Evolutionary conservation across 2,797 vertebrate species (phyloP).

Genomic region (Limosa lapponica): DNA sequence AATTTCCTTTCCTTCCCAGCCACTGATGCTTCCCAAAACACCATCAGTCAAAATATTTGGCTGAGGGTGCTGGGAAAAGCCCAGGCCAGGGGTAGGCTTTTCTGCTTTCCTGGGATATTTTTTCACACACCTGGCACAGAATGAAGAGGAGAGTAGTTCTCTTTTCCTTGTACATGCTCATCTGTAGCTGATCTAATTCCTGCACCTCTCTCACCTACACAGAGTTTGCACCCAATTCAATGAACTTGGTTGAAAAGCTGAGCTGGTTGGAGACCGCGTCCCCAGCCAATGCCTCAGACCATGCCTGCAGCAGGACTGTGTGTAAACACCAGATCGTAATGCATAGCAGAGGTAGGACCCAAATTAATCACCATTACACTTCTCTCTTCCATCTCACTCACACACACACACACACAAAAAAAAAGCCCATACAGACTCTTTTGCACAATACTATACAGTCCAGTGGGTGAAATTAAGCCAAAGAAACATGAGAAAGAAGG

Average conservation of each 20-base stretch:
- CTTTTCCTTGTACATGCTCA: background rate
- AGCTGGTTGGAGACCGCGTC: background rate
- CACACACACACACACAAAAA: background rate
- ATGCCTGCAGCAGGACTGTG: background rate
- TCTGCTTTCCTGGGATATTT: accelerated
- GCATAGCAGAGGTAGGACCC: background rate
- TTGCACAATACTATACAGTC: background rate
- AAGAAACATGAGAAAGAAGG: background rate
- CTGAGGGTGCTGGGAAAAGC: background rate
- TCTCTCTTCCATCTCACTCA: background rate
- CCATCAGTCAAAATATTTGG: background rate
- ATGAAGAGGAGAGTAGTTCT: background rate
- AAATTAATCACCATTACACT: background rate
- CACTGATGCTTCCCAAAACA: background rate
- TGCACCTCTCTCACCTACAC: background rate
- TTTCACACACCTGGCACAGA: background rate
- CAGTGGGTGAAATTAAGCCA: background rate
- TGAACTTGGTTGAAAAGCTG: background rate
- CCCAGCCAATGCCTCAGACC: background rate
- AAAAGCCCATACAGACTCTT: background rate
- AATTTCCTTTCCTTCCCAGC: background rate
- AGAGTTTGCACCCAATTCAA: background rate
- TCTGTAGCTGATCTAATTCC: background rate
- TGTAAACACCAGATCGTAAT: background rate
- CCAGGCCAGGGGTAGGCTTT: background rate